phyloP scores from a whole-genome alignment of 2,797 vertebrate genomes.

The Cyclura pinguis region DNA sequence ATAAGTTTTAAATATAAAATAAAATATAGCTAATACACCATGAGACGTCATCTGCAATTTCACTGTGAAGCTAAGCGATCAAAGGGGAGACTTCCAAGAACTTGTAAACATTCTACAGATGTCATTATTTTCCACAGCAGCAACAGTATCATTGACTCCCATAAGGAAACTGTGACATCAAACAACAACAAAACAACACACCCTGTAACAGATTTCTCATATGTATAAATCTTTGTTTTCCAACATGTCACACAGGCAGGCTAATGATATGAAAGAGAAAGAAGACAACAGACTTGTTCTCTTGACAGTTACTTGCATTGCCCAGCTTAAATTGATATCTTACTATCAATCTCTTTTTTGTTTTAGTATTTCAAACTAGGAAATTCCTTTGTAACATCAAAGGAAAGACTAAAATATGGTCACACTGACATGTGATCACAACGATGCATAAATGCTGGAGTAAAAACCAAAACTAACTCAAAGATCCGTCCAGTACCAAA shows the following conservation, averaged over 20 bases:
- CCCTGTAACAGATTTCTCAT: conserved; percentile 38
- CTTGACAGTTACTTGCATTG: conserved; percentile 14
- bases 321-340: conserved; percentile 28
- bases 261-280: conserved; percentile 51
- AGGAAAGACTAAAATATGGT: conserved; percentile 64
- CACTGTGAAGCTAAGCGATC: conserved; percentile 15
- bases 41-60: conserved; percentile 41
- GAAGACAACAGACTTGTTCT: conserved; percentile 8
- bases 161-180: conserved; percentile 47
- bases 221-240: conserved; percentile 36
- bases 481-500: conserved; percentile 64
- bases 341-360: conserved; percentile 56
- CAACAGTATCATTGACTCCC: conserved; percentile 36
- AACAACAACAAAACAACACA: conserved; percentile 48
- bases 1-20: not conserved
- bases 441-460: conserved; percentile 64
- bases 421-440: conserved; percentile 64
- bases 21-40: not conserved
- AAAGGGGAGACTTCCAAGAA: not conserved
- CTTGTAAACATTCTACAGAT: conserved; percentile 37
- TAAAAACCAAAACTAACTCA: conserved; percentile 74
- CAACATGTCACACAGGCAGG: not conserved
- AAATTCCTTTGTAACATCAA: conserved; percentile 39
- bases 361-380: conserved; percentile 56
- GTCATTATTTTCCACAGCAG: conserved; percentile 50